Base-by-base conservation (phyloP, 2,888 invertebrate genomes). In the Apamea crenata region DNA sequence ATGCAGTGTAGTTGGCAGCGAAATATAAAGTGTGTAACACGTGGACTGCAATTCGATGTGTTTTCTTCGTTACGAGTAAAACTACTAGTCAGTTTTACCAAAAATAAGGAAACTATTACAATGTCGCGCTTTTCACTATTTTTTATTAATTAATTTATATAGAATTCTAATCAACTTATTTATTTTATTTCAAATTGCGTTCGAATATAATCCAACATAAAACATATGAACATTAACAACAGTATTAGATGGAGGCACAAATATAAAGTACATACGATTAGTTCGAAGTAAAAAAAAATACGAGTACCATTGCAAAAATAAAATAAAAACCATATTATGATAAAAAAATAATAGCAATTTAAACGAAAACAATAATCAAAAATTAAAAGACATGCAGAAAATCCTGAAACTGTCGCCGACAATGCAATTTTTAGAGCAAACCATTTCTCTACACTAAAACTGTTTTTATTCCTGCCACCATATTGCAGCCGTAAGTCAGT, bases 401-500 rank as follows among this genome's bases (percentile, higher is more conserved):
- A 61, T 44, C 14, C 21, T 25, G 12, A 67, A 36, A n/a, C 16
- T 56, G 0, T 40, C n/a, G 0, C 29, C 4, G n/a, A 53, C 47
- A n/a, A 3, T 32, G n/a, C 21, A 59, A 40, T 59, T 53, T 70
- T 47, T 7, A 82, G 40, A 21, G 21, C 18, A 53, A 73, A 73
- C 2, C 16, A 21, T 32, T 40, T 14, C n/a, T n/a, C 47, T 14
- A 71, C 2, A 71, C n/a, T 71, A n/a, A 16, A 74, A 63, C 40
- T 50, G 36, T 61, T 71, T 80, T 80, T 84, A 72, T 77, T 56
- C 56, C 25, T 59, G 44, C n/a, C 68, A 25, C 70, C 65, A 72
- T 81, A 78, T 76, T 81, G 81, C 61, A 16, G 36, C 50, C 68
- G 44, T 78, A 72, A 68, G 78, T 87, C 82, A 85, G 66, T 61